Base-by-base conservation (phyloP, 2,888 invertebrate genomes). In the Meghimatium bilineatum region DNA sequence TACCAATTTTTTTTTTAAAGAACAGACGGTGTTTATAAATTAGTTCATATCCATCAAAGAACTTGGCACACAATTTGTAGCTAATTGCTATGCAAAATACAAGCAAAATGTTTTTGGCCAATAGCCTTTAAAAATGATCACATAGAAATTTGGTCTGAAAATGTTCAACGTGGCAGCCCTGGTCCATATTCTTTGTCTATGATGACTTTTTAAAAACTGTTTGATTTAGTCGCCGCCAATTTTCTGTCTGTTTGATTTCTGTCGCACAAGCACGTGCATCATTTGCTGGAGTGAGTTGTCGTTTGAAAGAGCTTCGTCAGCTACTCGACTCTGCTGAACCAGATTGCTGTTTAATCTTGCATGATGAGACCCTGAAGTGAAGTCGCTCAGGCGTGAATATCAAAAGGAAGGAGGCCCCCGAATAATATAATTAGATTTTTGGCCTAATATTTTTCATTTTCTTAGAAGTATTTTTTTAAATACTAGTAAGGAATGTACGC, bases 391-490 rank as follows among this genome's bases (percentile, higher is more conserved):
- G 69, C 69, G 34, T 69, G 38, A 69, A 69, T 20, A 34, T 20
- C 12, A 67, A n/a, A 36, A 10, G 17, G 36, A 36, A 34, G 32
- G 6, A 12, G 34, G 12, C 44, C 12, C 44, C 44, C 44, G 12
- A 44, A 44, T 44, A 34, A 36, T 69, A 23, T 36, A 69, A 69
- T 69, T 69, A 69, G 17, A 69, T 69, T n/a, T n/a, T 69, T 69
- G n/a, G 20, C 23, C 29, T n/a, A 20, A 20, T 20, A 23, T 23
- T 44, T 44, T 23, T 20, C 56, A 20, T 56, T 17, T 12, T 6
- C 56, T 10, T 56, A 10, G 20, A 6, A 20, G 20, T 56, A 14
- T 56, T 23, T 56, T 10, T 56, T 56, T 56, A 20, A 56, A 56
- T 23, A 56, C 20, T 56, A 56, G 56, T 10, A 14, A 56, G 56